Conservation (phyloP, 2,113 vertebrate genomes). For the Gila orcuttii region DNA sequence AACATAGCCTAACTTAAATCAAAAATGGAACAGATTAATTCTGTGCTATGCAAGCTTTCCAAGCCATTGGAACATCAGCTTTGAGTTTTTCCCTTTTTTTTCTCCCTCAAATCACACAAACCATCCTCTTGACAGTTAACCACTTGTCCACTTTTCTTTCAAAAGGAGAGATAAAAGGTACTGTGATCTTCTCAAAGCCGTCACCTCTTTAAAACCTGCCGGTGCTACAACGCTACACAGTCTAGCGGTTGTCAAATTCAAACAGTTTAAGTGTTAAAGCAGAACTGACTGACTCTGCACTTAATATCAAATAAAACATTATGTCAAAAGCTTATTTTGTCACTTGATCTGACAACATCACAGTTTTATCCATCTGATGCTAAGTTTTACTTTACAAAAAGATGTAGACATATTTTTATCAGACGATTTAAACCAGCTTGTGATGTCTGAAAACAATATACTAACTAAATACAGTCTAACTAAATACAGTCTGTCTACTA, state of each 20-base stretch:
- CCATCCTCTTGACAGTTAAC: conserved; percentile 39
- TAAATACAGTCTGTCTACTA: background rate
- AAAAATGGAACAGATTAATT: background rate
- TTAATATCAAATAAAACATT: conserved; percentile 16
- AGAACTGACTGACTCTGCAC: conserved; percentile 20
- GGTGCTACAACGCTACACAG: background rate
- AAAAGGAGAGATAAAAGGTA: conserved; percentile 27
- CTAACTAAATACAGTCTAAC: background rate
- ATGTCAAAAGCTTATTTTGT: conserved; percentile 11
- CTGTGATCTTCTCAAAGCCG: conserved; percentile 21
- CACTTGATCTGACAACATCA: background rate
- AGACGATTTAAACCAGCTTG: background rate
- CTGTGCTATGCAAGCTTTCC: background rate
- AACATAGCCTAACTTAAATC: background rate
- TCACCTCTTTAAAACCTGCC: conserved; percentile 25
- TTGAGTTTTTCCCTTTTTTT: background rate
- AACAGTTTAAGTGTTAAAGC: conserved; percentile 15
- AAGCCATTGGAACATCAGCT: background rate
- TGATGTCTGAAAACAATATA: background rate
- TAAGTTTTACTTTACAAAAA: background rate
- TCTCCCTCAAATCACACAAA: background rate
- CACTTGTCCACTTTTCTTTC: conserved; percentile 25
- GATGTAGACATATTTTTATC: background rate
- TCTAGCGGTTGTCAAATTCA: conserved; percentile 2
- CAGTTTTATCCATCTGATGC: background rate